Conservation (phyloP, 2,797 vertebrate genomes). For the Eutrigla gurnardus region DNA sequence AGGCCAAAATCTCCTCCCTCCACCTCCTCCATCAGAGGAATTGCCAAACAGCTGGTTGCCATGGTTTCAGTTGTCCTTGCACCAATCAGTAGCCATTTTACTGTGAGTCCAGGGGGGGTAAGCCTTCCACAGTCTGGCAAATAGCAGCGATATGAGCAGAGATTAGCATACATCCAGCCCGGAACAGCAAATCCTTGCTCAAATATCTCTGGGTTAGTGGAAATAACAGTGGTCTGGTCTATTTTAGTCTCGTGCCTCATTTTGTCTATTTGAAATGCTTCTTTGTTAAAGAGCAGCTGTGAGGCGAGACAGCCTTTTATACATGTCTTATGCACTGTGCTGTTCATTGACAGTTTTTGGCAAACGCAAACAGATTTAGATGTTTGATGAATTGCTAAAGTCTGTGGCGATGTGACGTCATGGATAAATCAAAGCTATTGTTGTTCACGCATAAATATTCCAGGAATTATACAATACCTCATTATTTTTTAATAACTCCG, state of each 20-base stretch:
- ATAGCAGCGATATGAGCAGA: slow-evolving; percentile 56
- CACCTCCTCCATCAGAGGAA: slow-evolving; percentile 57
- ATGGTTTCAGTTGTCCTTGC: slow-evolving; percentile 66
- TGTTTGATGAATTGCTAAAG: not conserved
- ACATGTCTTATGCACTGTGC: not conserved
- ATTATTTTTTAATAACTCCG: not conserved
- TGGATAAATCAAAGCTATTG: not conserved
- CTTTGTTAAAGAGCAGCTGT: not conserved
- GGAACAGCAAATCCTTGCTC: slow-evolving; percentile 53
- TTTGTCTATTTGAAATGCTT: not conserved
- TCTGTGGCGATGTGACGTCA: not conserved
- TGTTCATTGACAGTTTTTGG: slow-evolving; percentile 1
- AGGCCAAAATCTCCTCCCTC: slow-evolving; percentile 46
- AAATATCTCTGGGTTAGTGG: slow-evolving; percentile 45
- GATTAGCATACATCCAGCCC: slow-evolving; percentile 66
- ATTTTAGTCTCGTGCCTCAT: slow-evolving; percentile 1
- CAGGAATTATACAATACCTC: not conserved
- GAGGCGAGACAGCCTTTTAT: not conserved
- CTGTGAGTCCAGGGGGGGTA: slow-evolving; percentile 48
- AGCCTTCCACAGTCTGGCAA: slow-evolving; percentile 52
- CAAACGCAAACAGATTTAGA: not conserved
- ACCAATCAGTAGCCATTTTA: slow-evolving; percentile 67
- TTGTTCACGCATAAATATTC: not conserved
- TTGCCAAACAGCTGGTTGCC: slow-evolving; percentile 81
- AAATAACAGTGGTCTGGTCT: slow-evolving; percentile 20